Conservation (phyloP, 2,888 invertebrate species). For the Cantharis lateralis region DNA sequence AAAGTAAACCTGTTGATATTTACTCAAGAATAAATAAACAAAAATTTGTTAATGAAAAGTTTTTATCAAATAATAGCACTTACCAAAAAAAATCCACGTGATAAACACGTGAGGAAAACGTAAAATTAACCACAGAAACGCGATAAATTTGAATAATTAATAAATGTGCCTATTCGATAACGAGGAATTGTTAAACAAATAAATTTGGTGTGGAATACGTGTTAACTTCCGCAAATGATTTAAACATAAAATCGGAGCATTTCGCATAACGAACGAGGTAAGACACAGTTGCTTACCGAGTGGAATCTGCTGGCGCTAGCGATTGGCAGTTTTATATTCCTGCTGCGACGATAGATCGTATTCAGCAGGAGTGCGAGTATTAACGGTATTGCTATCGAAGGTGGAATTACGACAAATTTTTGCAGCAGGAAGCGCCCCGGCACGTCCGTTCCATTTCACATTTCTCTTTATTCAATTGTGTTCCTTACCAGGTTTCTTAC, state of each 20-base stretch:
- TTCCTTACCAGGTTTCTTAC: background rate
- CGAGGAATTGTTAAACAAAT: background rate
- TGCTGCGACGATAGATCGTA: conserved; percentile 19
- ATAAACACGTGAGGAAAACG: conserved; percentile 12
- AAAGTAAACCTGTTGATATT: background rate
- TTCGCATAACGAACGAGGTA: conserved; percentile 16
- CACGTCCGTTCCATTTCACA: background rate
- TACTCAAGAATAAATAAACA: background rate
- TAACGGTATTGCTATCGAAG: conserved; percentile 20
- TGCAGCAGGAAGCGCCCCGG: background rate
- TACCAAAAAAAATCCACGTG: conserved; percentile 22
- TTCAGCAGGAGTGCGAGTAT: conserved; percentile 23
- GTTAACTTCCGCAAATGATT: conserved; percentile 7
- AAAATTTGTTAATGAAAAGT: background rate
- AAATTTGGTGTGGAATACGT: background rate
- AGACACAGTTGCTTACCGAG: conserved; percentile 17
- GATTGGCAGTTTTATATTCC: conserved; percentile 25
- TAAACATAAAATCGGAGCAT: conserved; percentile 19
- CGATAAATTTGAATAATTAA: background rate
- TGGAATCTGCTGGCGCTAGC: conserved; percentile 20
- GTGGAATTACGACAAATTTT: conserved; percentile 16
- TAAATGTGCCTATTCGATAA: background rate
- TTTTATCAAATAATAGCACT: conserved; percentile 1
- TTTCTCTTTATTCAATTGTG: background rate
- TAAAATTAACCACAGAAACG: background rate